phyloP scores from a whole-genome alignment of 2,888 invertebrate species.

The Drosophila gaucha region DNA sequence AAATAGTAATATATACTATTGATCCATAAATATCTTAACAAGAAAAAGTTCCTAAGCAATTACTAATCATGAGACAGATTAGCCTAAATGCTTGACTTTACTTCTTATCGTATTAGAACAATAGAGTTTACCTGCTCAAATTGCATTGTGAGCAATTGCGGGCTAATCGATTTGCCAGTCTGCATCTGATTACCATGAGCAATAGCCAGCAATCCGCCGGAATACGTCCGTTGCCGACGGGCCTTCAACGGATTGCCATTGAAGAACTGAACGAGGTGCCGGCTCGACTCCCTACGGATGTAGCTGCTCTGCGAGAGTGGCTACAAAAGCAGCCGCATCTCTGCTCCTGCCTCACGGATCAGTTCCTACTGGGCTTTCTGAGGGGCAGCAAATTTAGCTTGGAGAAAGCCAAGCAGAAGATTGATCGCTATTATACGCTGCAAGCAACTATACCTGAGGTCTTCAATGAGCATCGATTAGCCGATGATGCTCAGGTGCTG shows the following conservation, averaged over 20 bases:
- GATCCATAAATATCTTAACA: not conserved
- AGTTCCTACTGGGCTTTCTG: constrained; percentile 86
- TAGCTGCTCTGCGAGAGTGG: constrained; percentile 85
- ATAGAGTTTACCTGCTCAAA: constrained; percentile 12
- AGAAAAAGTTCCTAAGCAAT: not conserved
- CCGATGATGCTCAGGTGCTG: constrained; percentile 73
- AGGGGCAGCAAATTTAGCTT: constrained; percentile 86
- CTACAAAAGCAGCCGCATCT: constrained; percentile 86
- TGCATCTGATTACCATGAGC: constrained; percentile 35
- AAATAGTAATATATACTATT: not conserved
- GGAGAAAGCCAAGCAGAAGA: constrained; percentile 86
- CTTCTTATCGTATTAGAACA: constrained; percentile 37
- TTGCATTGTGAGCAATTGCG: constrained; percentile 24
- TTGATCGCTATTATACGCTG: constrained; percentile 87
- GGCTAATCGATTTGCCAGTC: constrained; percentile 22
- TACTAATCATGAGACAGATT: constrained; percentile 44
- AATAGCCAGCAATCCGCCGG: not conserved
- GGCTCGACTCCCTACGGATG: constrained; percentile 73
- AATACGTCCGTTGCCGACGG: constrained; percentile 42
- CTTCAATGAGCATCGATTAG: constrained; percentile 83
- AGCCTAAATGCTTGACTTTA: constrained; percentile 17
- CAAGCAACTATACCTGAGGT: constrained; percentile 87
- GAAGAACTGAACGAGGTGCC: constrained; percentile 86
- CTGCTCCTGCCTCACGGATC: constrained; percentile 83
- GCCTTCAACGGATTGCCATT: constrained; percentile 82